phyloP scores from a whole-genome alignment of 2,113 vertebrate genomes.

The Numenius arquata region DNA sequence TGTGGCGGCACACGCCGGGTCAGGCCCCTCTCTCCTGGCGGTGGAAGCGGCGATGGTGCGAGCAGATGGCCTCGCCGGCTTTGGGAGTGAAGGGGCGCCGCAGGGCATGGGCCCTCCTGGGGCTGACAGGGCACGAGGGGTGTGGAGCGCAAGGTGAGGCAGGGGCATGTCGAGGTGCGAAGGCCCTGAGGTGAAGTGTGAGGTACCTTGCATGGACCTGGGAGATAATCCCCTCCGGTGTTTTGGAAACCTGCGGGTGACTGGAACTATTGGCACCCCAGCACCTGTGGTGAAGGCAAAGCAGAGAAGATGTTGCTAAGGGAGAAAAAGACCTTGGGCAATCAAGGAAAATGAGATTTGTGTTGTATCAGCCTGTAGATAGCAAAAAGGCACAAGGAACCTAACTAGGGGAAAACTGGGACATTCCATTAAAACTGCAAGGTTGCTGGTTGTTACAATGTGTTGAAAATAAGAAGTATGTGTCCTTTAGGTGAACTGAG shows the following conservation, averaged over 20 bases:
- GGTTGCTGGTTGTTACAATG: not conserved
- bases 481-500: not conserved
- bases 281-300: not conserved
- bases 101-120: not conserved
- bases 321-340: not conserved
- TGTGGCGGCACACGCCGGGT: rapidly evolving
- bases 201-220: not conserved
- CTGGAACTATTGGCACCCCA: not conserved
- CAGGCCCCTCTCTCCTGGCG: rapidly evolving
- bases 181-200: not conserved
- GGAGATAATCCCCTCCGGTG: not conserved
- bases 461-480: not conserved
- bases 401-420: not conserved
- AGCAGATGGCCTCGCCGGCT: too few species aligned
- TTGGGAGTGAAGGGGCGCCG: too few species aligned
- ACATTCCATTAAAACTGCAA: not conserved
- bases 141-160: not conserved
- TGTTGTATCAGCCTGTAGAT: not conserved
- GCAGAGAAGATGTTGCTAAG: not conserved
- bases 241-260: not conserved
- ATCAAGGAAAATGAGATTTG: not conserved
- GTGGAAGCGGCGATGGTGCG: not conserved
- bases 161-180: rapidly evolving
- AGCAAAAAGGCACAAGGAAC: not conserved
- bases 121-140: not conserved